phyloP scores from a whole-genome alignment of 2,797 vertebrate genomes.

The Malurus splendens region DNA sequence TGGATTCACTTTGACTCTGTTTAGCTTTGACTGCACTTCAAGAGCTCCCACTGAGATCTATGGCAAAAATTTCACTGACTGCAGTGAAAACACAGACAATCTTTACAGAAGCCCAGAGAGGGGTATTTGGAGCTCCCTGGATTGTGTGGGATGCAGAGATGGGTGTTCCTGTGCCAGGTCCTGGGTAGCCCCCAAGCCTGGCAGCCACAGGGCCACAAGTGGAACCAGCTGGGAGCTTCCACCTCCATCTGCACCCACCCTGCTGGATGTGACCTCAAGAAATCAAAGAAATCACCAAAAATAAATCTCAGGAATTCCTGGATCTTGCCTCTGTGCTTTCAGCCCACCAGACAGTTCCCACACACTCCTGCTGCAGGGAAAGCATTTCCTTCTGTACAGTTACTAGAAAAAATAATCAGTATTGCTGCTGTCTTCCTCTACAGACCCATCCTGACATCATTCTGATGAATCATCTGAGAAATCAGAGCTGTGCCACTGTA shows the following conservation, averaged over 20 bases:
- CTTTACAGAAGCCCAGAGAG: neutral
- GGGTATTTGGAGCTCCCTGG: neutral
- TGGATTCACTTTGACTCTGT: neutral
- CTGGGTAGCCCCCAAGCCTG: neutral
- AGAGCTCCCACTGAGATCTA: neutral
- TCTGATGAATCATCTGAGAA: neutral
- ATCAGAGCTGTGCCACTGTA: neutral
- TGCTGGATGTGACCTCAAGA: neutral
- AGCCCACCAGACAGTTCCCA: neutral
- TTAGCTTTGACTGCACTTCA: neutral
- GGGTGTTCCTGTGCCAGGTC: neutral
- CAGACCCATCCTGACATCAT: neutral
- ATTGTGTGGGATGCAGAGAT: neutral
- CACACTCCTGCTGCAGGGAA: neutral
- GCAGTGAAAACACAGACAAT: neutral
- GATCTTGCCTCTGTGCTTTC: neutral
- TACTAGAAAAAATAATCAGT: neutral
- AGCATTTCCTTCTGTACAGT: neutral
- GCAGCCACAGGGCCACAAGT: fast-evolving
- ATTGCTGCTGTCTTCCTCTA: neutral
- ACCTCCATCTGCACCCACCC: neutral
- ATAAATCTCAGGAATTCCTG: neutral
- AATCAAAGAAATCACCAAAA: neutral
- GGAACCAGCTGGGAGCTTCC: neutral
- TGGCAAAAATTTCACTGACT: neutral